Evolutionary conservation across 1,140 invertebrate genomes (phyloP).

Genomic region (Telenomus remus): DNA sequence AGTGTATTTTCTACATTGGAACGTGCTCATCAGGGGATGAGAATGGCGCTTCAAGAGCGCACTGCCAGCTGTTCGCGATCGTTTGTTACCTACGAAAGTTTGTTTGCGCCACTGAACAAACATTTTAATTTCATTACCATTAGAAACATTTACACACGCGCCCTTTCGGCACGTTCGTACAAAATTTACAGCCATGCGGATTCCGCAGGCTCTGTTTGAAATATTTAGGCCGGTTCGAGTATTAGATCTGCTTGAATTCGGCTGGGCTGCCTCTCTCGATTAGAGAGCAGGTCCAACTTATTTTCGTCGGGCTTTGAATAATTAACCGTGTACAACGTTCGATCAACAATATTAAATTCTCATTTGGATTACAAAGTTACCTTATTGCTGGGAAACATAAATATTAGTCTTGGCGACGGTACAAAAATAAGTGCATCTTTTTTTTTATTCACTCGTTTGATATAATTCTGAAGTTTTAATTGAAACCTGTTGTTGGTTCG

Average conservation of each 20-base stretch:
- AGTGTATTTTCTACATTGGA: constrained; percentile 25
- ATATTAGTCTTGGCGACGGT: no score
- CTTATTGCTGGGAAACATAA: no score
- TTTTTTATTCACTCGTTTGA: no score
- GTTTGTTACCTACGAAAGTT: constrained; percentile 30
- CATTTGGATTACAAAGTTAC: no score
- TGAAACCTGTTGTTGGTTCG: no score
- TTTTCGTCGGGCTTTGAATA: no score
- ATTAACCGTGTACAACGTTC: no score
- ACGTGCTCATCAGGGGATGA: constrained; percentile 48
- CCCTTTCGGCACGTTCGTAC: not conserved
- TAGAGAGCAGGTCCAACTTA: no score
- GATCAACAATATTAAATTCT: no score
- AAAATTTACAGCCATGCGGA: constrained; percentile 9
- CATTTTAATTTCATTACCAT: constrained; percentile 36
- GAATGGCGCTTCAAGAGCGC: constrained; percentile 20
- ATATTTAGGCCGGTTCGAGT: constrained; percentile 12
- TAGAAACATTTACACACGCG: constrained; percentile 16
- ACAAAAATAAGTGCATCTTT: no score
- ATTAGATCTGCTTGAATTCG: not conserved
- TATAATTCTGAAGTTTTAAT: no score
- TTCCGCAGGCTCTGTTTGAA: not conserved
- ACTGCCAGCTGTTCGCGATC: constrained; percentile 32
- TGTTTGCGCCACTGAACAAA: constrained; percentile 42
- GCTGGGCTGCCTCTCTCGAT: no score